Conservation (phyloP, 2,797 vertebrate species). For the Silurus aristotelis region DNA sequence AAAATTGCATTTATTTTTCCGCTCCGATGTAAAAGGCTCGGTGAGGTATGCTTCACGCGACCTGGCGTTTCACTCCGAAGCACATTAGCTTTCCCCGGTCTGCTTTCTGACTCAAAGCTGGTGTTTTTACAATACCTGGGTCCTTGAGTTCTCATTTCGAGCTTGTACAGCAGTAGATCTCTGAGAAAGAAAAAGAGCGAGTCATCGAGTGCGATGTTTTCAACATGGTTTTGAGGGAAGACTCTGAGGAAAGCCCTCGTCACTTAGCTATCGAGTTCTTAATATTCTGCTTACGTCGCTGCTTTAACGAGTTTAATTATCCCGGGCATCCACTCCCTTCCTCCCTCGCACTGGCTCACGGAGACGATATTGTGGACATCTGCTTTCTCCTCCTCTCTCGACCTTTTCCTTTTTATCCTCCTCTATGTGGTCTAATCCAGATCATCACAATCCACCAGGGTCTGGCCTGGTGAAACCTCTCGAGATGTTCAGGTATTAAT, state of each 20-base stretch:
- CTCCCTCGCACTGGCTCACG: not conserved
- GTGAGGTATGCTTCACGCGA: not conserved
- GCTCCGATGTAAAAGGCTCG: not conserved
- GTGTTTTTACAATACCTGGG: constrained; percentile 11
- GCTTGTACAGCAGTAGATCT: not conserved
- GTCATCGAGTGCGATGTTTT: not conserved
- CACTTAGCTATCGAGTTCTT: constrained; percentile 18
- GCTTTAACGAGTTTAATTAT: constrained; percentile 44
- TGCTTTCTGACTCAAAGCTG: constrained; percentile 1
- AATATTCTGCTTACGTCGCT: constrained; percentile 9
- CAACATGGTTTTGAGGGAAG: not conserved
- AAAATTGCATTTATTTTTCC: not conserved
- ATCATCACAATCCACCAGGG: too few species aligned
- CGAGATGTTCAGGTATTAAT: too few species aligned
- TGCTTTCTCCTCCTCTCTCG: not conserved
- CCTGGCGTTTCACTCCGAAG: not conserved
- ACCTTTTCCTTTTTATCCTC: constrained; percentile 4
- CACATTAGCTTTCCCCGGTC: not conserved
- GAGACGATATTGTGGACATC: not conserved
- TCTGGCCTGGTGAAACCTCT: too few species aligned
- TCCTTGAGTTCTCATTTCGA: constrained; percentile 18
- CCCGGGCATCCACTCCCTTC: not conserved
- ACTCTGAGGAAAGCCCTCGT: constrained; percentile 4
- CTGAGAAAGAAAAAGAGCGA: not conserved
- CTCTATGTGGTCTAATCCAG: constrained; percentile 46